phyloP scores from a whole-genome alignment of 2,888 invertebrate species.

The Pristionchus entomophagus region DNA sequence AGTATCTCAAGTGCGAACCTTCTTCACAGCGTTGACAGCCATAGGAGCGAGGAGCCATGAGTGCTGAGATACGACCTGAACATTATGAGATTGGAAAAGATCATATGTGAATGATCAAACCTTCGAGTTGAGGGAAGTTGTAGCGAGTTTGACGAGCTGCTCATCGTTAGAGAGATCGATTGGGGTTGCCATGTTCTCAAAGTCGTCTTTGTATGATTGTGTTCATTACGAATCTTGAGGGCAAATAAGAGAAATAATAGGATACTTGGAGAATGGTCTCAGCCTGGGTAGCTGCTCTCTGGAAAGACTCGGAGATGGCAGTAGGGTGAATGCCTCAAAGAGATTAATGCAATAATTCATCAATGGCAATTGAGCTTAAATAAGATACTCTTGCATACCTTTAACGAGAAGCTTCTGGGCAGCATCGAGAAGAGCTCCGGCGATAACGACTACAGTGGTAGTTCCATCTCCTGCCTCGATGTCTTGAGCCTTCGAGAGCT shows the following conservation, averaged over 20 bases:
- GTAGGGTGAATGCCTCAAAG: constrained; percentile 93
- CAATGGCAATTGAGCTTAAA: neutral
- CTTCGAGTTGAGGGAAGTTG: constrained; percentile 97
- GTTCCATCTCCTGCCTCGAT: constrained; percentile 99
- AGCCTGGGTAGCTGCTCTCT: constrained; percentile 85
- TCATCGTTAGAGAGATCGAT: constrained; percentile 90
- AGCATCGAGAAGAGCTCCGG: constrained; percentile 94
- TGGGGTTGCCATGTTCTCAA: constrained; percentile 84
- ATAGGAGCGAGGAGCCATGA: constrained; percentile 94
- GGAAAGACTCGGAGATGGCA: constrained; percentile 95
- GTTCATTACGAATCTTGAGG: too few relatives aligned
- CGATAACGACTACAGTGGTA: constrained; percentile 96
- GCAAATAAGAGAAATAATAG: neutral
- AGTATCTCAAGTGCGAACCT: constrained; percentile 75
- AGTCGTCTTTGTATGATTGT: neutral
- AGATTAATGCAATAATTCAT: neutral
- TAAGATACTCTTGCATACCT: constrained; percentile 74
- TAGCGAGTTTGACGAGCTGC: constrained; percentile 92
- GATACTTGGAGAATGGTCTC: constrained; percentile 83
- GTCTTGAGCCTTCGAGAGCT: constrained; percentile 95
- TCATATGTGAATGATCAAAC: constrained; percentile 74
- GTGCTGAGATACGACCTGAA: constrained; percentile 94
- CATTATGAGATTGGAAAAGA: neutral
- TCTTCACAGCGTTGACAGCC: constrained; percentile 95
- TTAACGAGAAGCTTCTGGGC: constrained; percentile 91